phyloP scores from a whole-genome alignment of 2,888 invertebrate genomes.

The Gisinianus flammeolus region DNA sequence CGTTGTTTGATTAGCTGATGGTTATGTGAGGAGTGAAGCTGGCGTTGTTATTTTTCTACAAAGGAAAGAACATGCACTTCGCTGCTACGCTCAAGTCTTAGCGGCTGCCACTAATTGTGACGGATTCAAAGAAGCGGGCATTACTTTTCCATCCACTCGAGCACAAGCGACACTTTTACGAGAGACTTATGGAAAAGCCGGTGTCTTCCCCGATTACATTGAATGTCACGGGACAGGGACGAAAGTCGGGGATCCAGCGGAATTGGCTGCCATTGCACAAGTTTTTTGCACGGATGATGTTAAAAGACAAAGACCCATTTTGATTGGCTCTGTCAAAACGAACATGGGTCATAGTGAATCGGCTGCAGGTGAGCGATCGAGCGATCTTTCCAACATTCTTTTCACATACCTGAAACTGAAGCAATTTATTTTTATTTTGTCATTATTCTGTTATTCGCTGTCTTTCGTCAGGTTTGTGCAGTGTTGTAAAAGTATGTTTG shows the following conservation, averaged over 20 bases:
- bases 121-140: too few species aligned
- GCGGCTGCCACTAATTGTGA: slow-evolving; percentile 90
- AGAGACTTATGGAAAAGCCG: slow-evolving; percentile 73
- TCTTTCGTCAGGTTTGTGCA: too few species aligned
- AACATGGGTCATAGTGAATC: slow-evolving; percentile 94
- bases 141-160: slow-evolving; percentile 55
- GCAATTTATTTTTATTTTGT: too few species aligned
- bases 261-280: slow-evolving; percentile 82
- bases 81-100: slow-evolving; percentile 84
- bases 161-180: slow-evolving; percentile 63
- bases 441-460: too few species aligned
- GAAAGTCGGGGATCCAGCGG: slow-evolving; percentile 71
- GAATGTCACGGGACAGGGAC: too few species aligned
- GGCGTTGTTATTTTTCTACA: slow-evolving; percentile 82
- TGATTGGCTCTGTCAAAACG: slow-evolving; percentile 94
- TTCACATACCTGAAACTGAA: too few species aligned
- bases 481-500: slow-evolving; percentile 75
- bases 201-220: too few species aligned
- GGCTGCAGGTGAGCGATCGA: too few species aligned
- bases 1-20: too few species aligned
- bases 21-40: too few species aligned
- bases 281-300: slow-evolving; percentile 69
- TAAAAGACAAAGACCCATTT: slow-evolving; percentile 69
- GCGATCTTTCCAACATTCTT: too few species aligned
- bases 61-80: slow-evolving; percentile 74